phyloP scores from a whole-genome alignment of 2,888 invertebrate genomes.

The Dynastes tityus region DNA sequence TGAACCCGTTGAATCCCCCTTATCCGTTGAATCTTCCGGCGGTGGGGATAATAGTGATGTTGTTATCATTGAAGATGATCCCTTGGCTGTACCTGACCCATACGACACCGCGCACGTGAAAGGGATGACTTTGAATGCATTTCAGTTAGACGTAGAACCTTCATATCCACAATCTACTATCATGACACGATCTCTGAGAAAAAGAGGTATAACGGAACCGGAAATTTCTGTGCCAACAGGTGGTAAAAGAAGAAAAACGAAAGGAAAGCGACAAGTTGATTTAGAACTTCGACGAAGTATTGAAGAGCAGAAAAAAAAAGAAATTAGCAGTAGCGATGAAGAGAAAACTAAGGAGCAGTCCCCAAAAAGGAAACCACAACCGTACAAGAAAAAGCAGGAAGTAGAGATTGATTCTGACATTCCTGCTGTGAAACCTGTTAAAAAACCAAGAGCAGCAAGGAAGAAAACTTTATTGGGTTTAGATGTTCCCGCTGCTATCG shows the following conservation, averaged over 20 bases:
- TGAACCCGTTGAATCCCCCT: slow-evolving; percentile 43
- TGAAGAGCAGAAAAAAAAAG: slow-evolving; percentile 73
- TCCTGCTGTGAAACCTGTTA: slow-evolving; percentile 9
- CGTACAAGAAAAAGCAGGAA: slow-evolving; percentile 55
- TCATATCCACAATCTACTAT: slow-evolving; percentile 52
- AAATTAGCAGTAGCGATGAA: slow-evolving; percentile 72
- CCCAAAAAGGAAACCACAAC: slow-evolving; percentile 47
- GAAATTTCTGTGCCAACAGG: slow-evolving; percentile 53
- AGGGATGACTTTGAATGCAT: slow-evolving; percentile 54
- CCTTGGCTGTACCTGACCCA: slow-evolving; percentile 65
- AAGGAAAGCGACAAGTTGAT: slow-evolving; percentile 65
- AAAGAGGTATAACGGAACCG: slow-evolving; percentile 30
- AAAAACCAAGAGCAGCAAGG: slow-evolving; percentile 53
- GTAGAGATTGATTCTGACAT: slow-evolving; percentile 44
- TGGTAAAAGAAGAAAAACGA: slow-evolving; percentile 59
- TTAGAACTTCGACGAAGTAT: slow-evolving; percentile 67
- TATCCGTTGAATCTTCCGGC: slow-evolving; percentile 49
- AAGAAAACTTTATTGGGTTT: slow-evolving; percentile 69
- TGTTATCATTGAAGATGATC: slow-evolving; percentile 64
- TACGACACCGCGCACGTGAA: neutral
- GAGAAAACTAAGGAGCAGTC: slow-evolving; percentile 64
- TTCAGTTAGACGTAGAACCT: slow-evolving; percentile 56
- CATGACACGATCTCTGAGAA: slow-evolving; percentile 41
- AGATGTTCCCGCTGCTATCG: slow-evolving; percentile 67
- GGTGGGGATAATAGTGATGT: slow-evolving; percentile 54